Conservation (phyloP, 2,888 invertebrate species). For the Electrophaes corylata region DNA sequence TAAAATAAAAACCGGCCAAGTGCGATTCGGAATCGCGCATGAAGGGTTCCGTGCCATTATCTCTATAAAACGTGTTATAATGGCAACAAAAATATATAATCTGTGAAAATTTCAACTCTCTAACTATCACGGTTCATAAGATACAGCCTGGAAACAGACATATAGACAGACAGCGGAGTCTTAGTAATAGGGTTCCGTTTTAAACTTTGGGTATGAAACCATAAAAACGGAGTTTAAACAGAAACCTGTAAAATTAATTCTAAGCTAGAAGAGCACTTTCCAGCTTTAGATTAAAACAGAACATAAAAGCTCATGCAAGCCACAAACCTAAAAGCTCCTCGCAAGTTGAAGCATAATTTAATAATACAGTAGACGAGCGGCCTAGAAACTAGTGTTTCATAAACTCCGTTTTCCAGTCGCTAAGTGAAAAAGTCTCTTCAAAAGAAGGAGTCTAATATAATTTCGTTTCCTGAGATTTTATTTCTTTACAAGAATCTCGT, state of each 20-base stretch:
- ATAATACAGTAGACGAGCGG: slow-evolving; percentile 18
- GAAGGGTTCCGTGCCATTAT: too few relatives aligned
- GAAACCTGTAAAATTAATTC: neutral
- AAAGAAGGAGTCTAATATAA: slow-evolving; percentile 45
- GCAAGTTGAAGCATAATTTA: slow-evolving; percentile 19
- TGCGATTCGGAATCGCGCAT: too few relatives aligned
- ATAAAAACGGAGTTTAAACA: too few relatives aligned
- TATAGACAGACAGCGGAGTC: too few relatives aligned
- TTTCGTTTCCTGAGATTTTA: slow-evolving; percentile 43
- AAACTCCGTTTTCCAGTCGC: slow-evolving; percentile 20
- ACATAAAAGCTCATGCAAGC: slow-evolving; percentile 10
- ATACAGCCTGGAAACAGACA: too few relatives aligned
- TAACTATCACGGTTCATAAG: too few relatives aligned
- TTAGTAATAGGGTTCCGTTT: too few relatives aligned
- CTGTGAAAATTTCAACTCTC: too few relatives aligned
- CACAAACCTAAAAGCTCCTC: slow-evolving; percentile 10
- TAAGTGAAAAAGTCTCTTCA: slow-evolving; percentile 38
- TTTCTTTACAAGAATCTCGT: slow-evolving; percentile 42
- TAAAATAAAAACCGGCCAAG: too few relatives aligned
- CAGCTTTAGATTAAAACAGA: slow-evolving; percentile 7
- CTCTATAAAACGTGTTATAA: too few relatives aligned
- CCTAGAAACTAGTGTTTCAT: slow-evolving; percentile 25
- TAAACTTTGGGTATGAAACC: too few relatives aligned
- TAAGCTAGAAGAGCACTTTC: neutral
- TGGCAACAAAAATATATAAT: too few relatives aligned